Base-by-base conservation (phyloP, 2,888 invertebrate genomes). In the Diarsia rubi region DNA sequence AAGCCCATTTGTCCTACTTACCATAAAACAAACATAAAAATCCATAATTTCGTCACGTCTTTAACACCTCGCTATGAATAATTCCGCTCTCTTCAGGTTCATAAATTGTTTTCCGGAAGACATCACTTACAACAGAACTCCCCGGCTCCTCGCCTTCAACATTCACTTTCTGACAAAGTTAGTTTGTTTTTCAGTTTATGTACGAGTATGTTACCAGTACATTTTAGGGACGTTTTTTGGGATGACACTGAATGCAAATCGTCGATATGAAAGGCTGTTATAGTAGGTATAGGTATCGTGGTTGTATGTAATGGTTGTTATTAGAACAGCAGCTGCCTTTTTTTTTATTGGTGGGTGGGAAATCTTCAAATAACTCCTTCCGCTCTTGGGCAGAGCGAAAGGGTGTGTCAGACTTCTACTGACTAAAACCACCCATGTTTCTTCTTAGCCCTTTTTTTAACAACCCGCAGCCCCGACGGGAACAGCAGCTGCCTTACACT, bases 81-180 rank as follows among this genome's bases (percentile, higher is more conserved):
- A 79, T 69, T 63, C 27, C 57, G 27, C 57, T 63, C n/a, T 21
- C 57, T 66, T 14, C 45, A 71, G 69, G 65, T 63, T 67, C 72
- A 73, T 81, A 69, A 63, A 59, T 52, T 69, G 49, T 77, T 73
- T 54, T 52, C 42, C 59, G 68, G 70, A 62, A 81, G 57, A 65
- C 52, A 69, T 81, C 66, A 77, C 66, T 77, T 71, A 71, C 57
- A 4, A 3, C 47, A 12, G 12, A 5, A 16, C 19, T 42, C 14
- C 16, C 69, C 16, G 24, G 27, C 24, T 62, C 59, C 66, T 49
- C 67, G 37, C 57, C 24, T 52, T 52, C 66, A 52, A 63, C 24
- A 63, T 72, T 47, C 65, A 69, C 49, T 66, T 75, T 42, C 52
- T 44, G 57, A 45, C 37, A 11, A 64, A 47, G 14, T 49, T 72